Percentiles rank a stretch among this genome's conserved stretches.
Evolutionary conservation across 2,888 invertebrate species (phyloP).

Genomic region (Drosophila yooni): DNA sequence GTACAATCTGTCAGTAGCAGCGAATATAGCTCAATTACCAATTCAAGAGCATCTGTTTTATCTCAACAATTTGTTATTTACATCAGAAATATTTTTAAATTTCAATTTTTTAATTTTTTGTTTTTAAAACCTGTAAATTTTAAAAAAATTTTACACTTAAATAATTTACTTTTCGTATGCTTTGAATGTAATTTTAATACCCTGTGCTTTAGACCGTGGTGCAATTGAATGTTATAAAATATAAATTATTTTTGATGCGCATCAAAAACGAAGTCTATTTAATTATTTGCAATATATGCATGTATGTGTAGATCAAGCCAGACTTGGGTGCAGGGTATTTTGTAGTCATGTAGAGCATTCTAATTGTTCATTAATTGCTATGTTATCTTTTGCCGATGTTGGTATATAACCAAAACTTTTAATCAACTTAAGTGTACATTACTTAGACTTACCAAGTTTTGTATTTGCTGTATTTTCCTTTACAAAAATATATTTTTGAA

Average conservation of each 20-base stretch:
- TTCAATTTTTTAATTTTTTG: conserved; percentile 44
- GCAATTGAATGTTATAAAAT: conserved; percentile 13
- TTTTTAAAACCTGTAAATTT: conserved; percentile 40
- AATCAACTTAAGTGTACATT: conserved; percentile 63
- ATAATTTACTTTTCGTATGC: conserved; percentile 32
- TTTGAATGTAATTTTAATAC: conserved; percentile 18
- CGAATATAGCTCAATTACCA: conserved; percentile 17
- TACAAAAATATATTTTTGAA: conserved; percentile 76
- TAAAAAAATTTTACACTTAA: conserved; percentile 9
- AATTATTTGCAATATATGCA: conserved; percentile 33
- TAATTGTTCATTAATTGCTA: conserved; percentile 36
- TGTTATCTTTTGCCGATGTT: conserved; percentile 57
- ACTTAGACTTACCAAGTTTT: conserved; percentile 56
- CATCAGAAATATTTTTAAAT: conserved; percentile 20
- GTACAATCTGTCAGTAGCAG: conserved; percentile 6
- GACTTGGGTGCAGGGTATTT: conserved; percentile 8
- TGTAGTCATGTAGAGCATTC: conserved; percentile 3
- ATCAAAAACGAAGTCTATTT: conserved; percentile 6
- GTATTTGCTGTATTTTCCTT: conserved; percentile 75
- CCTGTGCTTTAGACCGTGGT: conserved; percentile 2
- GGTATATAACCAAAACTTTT: conserved; percentile 51
- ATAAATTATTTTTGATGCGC: neutral
- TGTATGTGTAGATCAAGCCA: neutral
- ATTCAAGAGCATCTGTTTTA: conserved; percentile 18
- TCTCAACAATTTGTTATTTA: conserved; percentile 25